Base-by-base conservation (phyloP, 2,888 invertebrate species). In the Fabriciana adippe region DNA sequence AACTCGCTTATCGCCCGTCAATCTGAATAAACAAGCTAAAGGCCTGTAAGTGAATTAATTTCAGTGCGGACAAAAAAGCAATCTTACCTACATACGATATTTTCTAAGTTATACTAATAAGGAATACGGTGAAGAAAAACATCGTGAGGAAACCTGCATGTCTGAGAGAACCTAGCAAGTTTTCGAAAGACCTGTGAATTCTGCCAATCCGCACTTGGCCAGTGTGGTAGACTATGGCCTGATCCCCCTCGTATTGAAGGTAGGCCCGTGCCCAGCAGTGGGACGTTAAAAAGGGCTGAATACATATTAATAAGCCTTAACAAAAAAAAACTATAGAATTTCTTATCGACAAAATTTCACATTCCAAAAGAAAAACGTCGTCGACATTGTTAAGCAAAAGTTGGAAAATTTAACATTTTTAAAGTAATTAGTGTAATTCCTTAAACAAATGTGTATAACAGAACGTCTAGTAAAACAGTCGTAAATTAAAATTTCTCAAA, bases 401-500 rank as follows among this genome's bases (percentile, higher is more conserved):
- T 48, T 55, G 60, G 48, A 55, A 66, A 66, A 53, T 55, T 60
- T 35, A 65, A 51, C 21, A 54, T 48, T 55, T 35, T 63, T 26
- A 53, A 21, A 41, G 61, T 47, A 51, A 56, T 51, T 31, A 50
- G 14, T 48, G 48, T n/a, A 56, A 45, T 56, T 41, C 11, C 45
- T 73, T 66, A 54, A 31, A 47, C 26, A 48, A 41, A 55, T 26
- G 51, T 57, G 41, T 62, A 55, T n/a, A 50, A 47, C 18, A 76
- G 72, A 56, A 66, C 48, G 11, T 45, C n/a, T 69, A 73, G 72
- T 73, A 69, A 64, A 71, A 75, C 76, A 76, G 75, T 78, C 78
- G 73, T 78, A 77, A 75, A 73, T 47, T 74, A n/a, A n/a, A n/a
- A n/a, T 78, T 73, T 82, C 83, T 81, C 79, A 76, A 78, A 73